Percentiles rank a stretch among this genome's conserved stretches.
These are phyloP conservation scores for Mythimna vitellina DNA, from an alignment of 2,888 invertebrate genomes.

Conservation along the genomic window DNA sequence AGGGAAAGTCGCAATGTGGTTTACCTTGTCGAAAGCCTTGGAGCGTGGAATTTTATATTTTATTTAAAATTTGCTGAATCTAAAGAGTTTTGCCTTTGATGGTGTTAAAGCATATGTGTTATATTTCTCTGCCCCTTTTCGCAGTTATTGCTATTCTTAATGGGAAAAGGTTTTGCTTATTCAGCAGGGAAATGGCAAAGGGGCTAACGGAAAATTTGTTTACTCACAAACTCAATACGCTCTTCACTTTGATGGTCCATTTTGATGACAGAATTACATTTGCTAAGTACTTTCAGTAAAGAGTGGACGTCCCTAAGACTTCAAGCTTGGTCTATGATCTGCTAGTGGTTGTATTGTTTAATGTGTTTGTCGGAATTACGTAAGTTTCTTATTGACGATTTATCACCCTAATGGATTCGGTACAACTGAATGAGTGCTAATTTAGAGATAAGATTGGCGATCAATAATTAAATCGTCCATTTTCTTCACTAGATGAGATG, in stretches of 20 bases:
- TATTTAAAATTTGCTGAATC: constrained; percentile 35
- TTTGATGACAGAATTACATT: constrained; percentile 1
- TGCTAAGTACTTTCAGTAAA: neutral
- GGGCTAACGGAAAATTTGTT: neutral
- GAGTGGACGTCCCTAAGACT: neutral
- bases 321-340: neutral
- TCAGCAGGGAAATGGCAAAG: neutral
- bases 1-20: constrained; percentile 62
- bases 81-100: constrained; percentile 27
- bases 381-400: neutral
- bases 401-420: neutral
- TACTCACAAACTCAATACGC: neutral
- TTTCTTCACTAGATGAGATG: constrained; percentile 79
- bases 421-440: neutral
- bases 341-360: neutral
- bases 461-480: neutral
- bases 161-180: constrained; percentile 10
- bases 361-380: neutral
- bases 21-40: constrained; percentile 56
- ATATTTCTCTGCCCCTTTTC: neutral
- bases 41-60: constrained; percentile 55
- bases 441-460: neutral
- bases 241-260: neutral
- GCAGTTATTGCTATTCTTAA: neutral
- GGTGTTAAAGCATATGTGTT: neutral